Evolutionary conservation across 2,113 vertebrate genomes (phyloP).

Genomic region (Hyaena hyaena): DNA sequence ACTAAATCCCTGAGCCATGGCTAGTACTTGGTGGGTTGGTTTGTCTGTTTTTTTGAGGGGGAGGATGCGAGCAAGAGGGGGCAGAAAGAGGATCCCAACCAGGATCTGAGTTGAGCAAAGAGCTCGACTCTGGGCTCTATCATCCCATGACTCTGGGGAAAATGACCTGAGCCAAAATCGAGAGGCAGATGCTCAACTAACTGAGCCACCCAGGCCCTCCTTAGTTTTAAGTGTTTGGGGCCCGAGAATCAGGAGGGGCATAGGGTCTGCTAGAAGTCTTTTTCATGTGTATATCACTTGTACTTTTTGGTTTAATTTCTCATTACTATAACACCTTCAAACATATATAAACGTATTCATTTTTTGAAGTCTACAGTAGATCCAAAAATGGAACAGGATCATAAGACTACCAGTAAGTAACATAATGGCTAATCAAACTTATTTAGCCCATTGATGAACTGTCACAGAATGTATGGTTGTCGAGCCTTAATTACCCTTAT

Average conservation of each 20-base stretch:
- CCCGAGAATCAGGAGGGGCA: neutral
- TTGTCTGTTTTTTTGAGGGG: neutral
- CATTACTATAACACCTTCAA: neutral
- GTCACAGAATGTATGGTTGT: neutral
- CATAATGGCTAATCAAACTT: neutral
- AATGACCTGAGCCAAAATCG: too few relatives aligned
- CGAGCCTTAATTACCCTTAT: neutral
- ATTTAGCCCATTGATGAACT: neutral
- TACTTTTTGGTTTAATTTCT: slow-evolving; percentile 1
- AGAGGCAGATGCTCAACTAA: too few relatives aligned
- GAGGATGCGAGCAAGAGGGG: too few relatives aligned
- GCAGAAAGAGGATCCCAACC: too few relatives aligned
- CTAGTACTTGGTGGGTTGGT: neutral
- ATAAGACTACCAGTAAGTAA: neutral
- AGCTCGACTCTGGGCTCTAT: too few relatives aligned
- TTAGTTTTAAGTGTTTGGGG: neutral
- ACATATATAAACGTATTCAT: slow-evolving; percentile 9
- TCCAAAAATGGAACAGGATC: neutral
- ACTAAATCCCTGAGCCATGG: neutral
- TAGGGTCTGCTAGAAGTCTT: neutral
- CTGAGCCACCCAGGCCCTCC: too few relatives aligned
- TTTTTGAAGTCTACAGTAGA: neutral
- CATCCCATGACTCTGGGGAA: too few relatives aligned
- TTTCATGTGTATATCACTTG: neutral
- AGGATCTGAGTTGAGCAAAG: too few relatives aligned